These are phyloP conservation scores for Trinorchestia longiramus DNA, from an alignment of 1,140 invertebrate species.

Conservation along the genomic window DNA sequence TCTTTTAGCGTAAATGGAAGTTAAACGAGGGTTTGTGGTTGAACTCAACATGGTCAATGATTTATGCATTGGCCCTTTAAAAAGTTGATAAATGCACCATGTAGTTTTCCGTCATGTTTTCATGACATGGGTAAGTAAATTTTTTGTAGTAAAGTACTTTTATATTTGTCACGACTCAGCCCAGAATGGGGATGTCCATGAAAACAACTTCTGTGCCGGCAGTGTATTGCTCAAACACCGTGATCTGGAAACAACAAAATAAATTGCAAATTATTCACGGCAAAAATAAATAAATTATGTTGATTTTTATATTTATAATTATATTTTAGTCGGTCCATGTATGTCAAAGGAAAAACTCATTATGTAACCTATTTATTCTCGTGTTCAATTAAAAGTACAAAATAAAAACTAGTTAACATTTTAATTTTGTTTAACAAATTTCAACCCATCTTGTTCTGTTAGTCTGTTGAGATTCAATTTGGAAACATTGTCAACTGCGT, in stretches of 20 bases:
- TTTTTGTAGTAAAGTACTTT: background rate
- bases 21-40: too few species aligned
- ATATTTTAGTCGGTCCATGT: too few species aligned
- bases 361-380: background rate
- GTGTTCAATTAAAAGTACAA: background rate
- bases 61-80: too few species aligned
- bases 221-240: constrained; percentile 68
- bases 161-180: background rate
- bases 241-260: constrained; percentile 62
- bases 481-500: too few species aligned
- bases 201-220: constrained; percentile 66
- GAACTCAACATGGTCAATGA: too few species aligned
- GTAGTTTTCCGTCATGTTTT: background rate
- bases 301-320: too few species aligned
- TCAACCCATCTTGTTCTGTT: too few species aligned
- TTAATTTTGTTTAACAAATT: constrained; percentile 70
- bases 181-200: constrained; percentile 60
- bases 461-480: too few species aligned
- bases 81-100: background rate
- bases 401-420: background rate
- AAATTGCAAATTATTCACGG: too few species aligned
- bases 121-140: background rate
- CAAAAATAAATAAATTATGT: too few species aligned
- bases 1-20: too few species aligned
- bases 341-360: constrained; percentile 63